phyloP scores from a whole-genome alignment of 2,888 invertebrate species.

The Mimas tiliae region DNA sequence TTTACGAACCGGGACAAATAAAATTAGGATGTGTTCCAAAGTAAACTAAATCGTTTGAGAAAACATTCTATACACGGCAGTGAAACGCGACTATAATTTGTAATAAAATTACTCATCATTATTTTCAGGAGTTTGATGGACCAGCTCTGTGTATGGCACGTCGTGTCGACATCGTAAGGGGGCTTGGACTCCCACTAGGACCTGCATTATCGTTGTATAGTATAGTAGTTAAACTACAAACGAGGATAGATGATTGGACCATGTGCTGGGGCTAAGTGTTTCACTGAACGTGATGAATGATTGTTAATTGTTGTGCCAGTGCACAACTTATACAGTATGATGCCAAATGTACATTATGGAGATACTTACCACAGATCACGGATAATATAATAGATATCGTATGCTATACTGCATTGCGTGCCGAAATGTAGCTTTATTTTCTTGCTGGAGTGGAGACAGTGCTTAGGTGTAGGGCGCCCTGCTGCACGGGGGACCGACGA shows the following conservation, averaged over 20 bases:
- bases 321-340: not conserved
- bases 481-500: no score
- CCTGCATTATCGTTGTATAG: slow-evolving; percentile 94
- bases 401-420: no score
- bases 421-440: no score
- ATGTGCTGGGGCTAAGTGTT: slow-evolving; percentile 87
- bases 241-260: slow-evolving; percentile 89
- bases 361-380: no score
- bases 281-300: slow-evolving; percentile 20
- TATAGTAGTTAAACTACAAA: slow-evolving; percentile 92
- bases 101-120: slow-evolving; percentile 28
- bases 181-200: slow-evolving; percentile 92
- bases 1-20: no score
- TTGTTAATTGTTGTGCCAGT: slow-evolving; percentile 22
- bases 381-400: no score
- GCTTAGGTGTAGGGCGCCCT: no score
- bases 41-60: no score
- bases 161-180: slow-evolving; percentile 92
- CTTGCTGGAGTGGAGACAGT: no score
- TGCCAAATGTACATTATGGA: no score
- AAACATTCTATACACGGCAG: no score
- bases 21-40: no score
- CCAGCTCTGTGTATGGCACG: slow-evolving; percentile 93
- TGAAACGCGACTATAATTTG: not conserved
- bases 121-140: slow-evolving; percentile 94